Percentiles rank a stretch among this genome's conserved stretches.
Conservation (phyloP, 2,113 vertebrate species). For the Excalfactoria chinensis region DNA sequence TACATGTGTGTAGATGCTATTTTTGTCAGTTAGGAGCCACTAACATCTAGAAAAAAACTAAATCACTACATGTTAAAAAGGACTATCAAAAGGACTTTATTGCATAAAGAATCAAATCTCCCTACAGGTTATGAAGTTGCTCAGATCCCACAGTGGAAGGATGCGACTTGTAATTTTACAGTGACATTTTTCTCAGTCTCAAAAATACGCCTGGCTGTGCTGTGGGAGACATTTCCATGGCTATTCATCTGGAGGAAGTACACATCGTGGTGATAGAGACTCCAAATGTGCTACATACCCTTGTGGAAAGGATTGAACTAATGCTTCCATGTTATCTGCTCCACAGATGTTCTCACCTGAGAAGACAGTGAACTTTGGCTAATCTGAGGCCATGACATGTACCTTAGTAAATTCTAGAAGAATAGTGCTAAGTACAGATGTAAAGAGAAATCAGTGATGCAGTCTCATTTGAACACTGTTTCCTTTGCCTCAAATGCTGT, state of each 20-base stretch:
- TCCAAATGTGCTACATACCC: neutral
- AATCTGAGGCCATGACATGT: accelerated
- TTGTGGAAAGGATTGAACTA: neutral
- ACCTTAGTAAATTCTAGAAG: neutral
- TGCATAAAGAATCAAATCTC: neutral
- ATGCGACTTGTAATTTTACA: accelerated
- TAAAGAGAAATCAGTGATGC: neutral
- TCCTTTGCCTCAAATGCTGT: neutral
- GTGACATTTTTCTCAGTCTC: neutral
- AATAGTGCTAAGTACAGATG: neutral
- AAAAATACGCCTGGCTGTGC: neutral
- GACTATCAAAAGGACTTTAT: neutral
- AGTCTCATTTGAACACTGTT: neutral
- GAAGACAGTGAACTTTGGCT: neutral
- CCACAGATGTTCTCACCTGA: neutral
- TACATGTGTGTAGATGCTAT: neutral
- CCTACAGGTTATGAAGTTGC: accelerated
- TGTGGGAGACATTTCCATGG: neutral
- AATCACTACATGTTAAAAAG: neutral
- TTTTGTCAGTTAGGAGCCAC: neutral
- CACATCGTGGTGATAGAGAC: neutral
- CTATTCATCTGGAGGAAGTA: neutral
- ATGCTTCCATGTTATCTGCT: neutral
- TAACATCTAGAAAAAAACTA: neutral
- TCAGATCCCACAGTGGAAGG: neutral